These are phyloP conservation scores for Diplazon laetatorius DNA, from an alignment of 2,888 invertebrate genomes.

Conservation along the genomic window DNA sequence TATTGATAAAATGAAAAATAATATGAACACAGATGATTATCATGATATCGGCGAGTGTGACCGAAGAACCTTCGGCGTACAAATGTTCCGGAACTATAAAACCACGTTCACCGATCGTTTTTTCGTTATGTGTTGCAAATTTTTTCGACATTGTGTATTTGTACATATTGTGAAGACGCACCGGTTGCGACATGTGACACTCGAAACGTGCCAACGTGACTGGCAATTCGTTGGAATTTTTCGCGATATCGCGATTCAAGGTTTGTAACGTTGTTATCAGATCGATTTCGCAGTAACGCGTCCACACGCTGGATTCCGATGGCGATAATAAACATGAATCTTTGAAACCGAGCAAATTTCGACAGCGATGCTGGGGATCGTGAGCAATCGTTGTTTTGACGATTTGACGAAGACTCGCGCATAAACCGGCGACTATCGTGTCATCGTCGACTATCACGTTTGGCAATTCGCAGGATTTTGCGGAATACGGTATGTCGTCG, in stretches of 20 bases:
- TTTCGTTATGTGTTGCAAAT: conserved; percentile 80
- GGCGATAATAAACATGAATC: conserved; percentile 91
- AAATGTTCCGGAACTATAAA: conserved; percentile 85
- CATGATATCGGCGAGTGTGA: conserved; percentile 93
- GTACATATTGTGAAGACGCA: conserved; percentile 92
- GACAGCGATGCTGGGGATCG: conserved; percentile 79
- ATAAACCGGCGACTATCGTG: conserved; percentile 89
- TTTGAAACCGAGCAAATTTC: conserved; percentile 89
- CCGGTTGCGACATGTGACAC: conserved; percentile 91
- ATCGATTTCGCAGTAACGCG: conserved; percentile 95
- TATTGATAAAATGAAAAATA: conserved; percentile 83
- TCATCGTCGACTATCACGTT: conserved; percentile 85
- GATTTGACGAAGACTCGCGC: conserved; percentile 88
- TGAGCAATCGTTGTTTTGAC: conserved; percentile 81
- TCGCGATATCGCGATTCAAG: conserved; percentile 75
- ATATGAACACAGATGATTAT: conserved; percentile 89
- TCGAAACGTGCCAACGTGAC: conserved; percentile 91
- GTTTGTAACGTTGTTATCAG: conserved; percentile 86
- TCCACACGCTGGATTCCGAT: conserved; percentile 94
- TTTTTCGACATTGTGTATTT: conserved; percentile 83
- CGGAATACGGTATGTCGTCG: conserved; percentile 81
- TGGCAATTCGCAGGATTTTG: conserved; percentile 85
- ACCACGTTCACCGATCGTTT: conserved; percentile 72
- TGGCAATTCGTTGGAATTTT: conserved; percentile 84
- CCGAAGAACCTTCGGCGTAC: conserved; percentile 92